Evolutionary conservation across 2,113 vertebrate species (phyloP).

Genomic region (Lampris incognitus): DNA sequence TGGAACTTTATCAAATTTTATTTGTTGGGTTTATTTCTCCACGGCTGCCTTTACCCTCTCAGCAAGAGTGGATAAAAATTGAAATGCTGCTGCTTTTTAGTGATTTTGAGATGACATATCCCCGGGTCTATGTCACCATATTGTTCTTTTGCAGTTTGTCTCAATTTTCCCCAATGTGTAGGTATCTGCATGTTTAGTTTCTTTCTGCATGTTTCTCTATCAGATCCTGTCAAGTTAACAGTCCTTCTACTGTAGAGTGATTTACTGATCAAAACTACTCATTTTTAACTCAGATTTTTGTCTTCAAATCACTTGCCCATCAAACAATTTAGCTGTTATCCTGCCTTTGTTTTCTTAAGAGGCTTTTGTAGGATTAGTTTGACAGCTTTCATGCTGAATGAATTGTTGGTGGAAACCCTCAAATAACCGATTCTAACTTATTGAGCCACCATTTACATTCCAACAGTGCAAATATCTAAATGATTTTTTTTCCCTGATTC

Average conservation of each 20-base stretch:
- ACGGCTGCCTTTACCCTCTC: slow-evolving; percentile 17
- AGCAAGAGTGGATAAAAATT: slow-evolving; percentile 15
- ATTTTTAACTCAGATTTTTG: slow-evolving; percentile 43
- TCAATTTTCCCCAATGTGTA: slow-evolving; percentile 45
- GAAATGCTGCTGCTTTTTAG: slow-evolving; percentile 77
- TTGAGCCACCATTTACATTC: slow-evolving; percentile 16
- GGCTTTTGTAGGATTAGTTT: slow-evolving; percentile 44
- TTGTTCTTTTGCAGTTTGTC: slow-evolving; percentile 44
- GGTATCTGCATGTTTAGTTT: slow-evolving; percentile 74
- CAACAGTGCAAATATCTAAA: not conserved
- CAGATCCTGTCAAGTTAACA: slow-evolving; percentile 30
- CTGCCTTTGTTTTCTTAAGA: slow-evolving; percentile 31
- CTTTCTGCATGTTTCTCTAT: slow-evolving; percentile 68
- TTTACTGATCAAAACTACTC: slow-evolving; percentile 38
- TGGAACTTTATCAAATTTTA: slow-evolving; percentile 26
- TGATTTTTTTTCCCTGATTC: slow-evolving; percentile 29
- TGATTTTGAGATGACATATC: slow-evolving; percentile 48
- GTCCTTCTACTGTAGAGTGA: slow-evolving; percentile 23
- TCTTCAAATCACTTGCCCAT: slow-evolving; percentile 38
- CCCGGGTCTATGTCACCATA: slow-evolving; percentile 51
- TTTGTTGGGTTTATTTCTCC: not conserved
- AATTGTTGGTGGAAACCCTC: slow-evolving; percentile 21
- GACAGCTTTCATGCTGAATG: slow-evolving; percentile 20
- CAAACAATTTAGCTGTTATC: slow-evolving; percentile 9
- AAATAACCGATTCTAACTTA: slow-evolving; percentile 23